Evolutionary conservation across 2,797 vertebrate species (phyloP).

Genomic region (Pangasius sanitwongsei): DNA sequence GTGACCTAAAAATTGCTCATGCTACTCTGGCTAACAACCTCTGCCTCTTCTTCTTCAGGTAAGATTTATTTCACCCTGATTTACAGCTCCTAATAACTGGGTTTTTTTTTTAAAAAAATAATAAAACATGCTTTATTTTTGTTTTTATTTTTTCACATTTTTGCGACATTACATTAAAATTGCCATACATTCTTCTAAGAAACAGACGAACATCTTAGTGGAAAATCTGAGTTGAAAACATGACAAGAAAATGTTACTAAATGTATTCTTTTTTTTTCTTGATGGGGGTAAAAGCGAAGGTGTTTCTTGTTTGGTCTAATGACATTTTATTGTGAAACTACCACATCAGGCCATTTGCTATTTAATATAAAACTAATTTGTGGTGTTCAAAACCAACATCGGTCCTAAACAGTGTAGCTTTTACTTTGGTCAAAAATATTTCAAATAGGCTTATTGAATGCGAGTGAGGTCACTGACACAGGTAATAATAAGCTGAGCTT

Average conservation of each 20-base stretch:
- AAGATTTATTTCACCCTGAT: conserved; percentile 9
- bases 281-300: neutral
- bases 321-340: too few relatives aligned
- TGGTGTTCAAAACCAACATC: neutral
- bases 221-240: neutral
- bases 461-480: too few relatives aligned
- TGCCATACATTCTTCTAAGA: neutral
- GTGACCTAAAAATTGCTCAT: neutral
- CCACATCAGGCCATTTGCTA: neutral
- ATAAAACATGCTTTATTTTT: neutral
- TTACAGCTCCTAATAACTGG: too few relatives aligned
- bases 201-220: neutral
- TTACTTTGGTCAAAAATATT: neutral
- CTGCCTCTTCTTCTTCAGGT: conserved; percentile 10
- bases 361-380: neutral
- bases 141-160: neutral
- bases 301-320: neutral
- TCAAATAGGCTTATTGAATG: neutral
- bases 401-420: neutral
- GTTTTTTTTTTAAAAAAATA: neutral
- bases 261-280: neutral
- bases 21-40: neutral
- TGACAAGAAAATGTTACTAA: neutral
- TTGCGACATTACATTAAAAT: neutral
- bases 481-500: neutral